Evolutionary conservation across 1,140 invertebrate species (phyloP).

Genomic region (Eupeodes corollae): DNA sequence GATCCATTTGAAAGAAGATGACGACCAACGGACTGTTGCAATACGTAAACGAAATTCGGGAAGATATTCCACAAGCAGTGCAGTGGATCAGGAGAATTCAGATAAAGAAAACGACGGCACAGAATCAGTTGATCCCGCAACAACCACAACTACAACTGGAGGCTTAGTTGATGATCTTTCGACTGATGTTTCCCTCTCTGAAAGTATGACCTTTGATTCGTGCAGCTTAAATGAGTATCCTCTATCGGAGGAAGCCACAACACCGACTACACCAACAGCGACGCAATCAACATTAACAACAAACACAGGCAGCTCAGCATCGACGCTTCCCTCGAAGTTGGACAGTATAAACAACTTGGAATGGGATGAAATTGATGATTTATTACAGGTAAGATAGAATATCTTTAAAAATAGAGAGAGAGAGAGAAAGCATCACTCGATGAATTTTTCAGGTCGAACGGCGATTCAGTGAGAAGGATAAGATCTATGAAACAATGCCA

Average conservation of each 20-base stretch:
- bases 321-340: constrained; percentile 56
- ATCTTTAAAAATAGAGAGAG: neutral
- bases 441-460: constrained; percentile 43
- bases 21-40: constrained; percentile 66
- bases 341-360: constrained; percentile 47
- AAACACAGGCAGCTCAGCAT: constrained; percentile 44
- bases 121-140: constrained; percentile 26
- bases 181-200: constrained; percentile 33
- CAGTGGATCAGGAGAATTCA: constrained; percentile 10
- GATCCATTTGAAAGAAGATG: constrained; percentile 78
- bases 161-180: constrained; percentile 27
- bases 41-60: constrained; percentile 59
- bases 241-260: constrained; percentile 26
- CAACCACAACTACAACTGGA: constrained; percentile 24
- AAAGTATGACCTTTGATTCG: constrained; percentile 36
- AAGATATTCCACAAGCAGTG: constrained; percentile 33
- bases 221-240: constrained; percentile 28
- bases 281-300: constrained; percentile 19
- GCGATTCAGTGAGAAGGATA: constrained; percentile 51
- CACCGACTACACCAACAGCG: constrained; percentile 25
- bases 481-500: constrained; percentile 62
- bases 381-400: constrained; percentile 42
- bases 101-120: constrained; percentile 33
- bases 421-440: neutral
- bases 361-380: constrained; percentile 60